Evolutionary conservation across 2,888 invertebrate species (phyloP).

Genomic region (Caenorhabditis sp.): DNA sequence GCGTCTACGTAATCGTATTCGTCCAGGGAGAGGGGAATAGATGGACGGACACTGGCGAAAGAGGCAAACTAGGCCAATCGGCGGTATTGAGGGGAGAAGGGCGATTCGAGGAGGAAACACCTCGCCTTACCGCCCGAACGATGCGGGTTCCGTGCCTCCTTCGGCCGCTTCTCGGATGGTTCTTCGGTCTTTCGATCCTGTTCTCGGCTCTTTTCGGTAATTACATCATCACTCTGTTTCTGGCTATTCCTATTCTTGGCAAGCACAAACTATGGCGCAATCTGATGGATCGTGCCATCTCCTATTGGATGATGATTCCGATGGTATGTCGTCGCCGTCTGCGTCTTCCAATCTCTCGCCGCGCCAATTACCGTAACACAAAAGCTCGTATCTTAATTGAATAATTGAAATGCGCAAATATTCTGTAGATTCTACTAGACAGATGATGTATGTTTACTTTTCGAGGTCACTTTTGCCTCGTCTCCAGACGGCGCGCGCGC

Average conservation of each 20-base stretch:
- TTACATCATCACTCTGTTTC: constrained; percentile 75
- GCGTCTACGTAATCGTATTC: constrained; percentile 12
- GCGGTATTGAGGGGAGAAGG: constrained; percentile 35
- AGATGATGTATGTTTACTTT: background rate
- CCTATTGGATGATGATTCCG: constrained; percentile 78
- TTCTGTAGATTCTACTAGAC: too few species aligned
- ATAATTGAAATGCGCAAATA: too few species aligned
- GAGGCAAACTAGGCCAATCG: constrained; percentile 53
- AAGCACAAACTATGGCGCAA: constrained; percentile 70
- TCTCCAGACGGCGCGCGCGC: too few species aligned
- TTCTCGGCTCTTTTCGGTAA: constrained; percentile 72
- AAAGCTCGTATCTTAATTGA: background rate
- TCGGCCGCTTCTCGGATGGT: constrained; percentile 69
- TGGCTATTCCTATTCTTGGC: constrained; percentile 69
- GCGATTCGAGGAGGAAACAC: constrained; percentile 43
- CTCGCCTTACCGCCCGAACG: constrained; percentile 4
- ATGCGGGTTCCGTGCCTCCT: constrained; percentile 50
- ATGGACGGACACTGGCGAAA: constrained; percentile 3
- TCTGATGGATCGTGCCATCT: constrained; percentile 76
- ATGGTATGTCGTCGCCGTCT: constrained; percentile 65
- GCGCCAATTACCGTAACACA: background rate
- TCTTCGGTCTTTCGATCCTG: constrained; percentile 67
- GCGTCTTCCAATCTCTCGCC: background rate
- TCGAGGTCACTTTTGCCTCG: background rate
- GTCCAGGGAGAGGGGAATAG: background rate